phyloP scores from a whole-genome alignment of 2,797 vertebrate genomes.

The Apogon talboti region DNA sequence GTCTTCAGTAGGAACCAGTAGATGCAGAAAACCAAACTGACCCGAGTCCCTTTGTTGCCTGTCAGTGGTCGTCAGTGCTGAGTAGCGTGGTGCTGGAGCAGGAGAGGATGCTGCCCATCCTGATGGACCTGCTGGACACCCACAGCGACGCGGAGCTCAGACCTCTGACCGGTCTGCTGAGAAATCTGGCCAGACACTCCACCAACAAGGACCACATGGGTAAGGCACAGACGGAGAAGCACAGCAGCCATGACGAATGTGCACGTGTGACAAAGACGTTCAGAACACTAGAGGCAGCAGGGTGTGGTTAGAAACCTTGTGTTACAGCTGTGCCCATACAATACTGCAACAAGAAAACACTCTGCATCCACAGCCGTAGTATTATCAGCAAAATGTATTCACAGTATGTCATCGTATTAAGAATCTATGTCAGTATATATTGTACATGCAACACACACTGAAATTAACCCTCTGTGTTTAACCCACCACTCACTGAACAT shows the following conservation, averaged over 20 bases:
- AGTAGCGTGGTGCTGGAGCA: slow-evolving; percentile 91
- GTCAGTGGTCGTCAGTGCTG: slow-evolving; percentile 91
- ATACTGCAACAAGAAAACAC: no score
- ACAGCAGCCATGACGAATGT: neutral
- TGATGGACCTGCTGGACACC: slow-evolving; percentile 89
- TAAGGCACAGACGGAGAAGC: slow-evolving; percentile 72
- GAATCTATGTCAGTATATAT: no score
- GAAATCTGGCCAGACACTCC: slow-evolving; percentile 90
- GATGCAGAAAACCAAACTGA: neutral
- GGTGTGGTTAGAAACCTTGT: no score
- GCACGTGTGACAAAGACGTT: no score
- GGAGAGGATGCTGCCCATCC: slow-evolving; percentile 91
- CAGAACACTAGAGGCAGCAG: no score
- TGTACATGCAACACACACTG: no score
- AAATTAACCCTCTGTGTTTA: no score
- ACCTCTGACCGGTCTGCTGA: slow-evolving; percentile 91
- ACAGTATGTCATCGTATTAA: no score
- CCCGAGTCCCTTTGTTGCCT: neutral
- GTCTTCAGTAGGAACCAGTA: neutral
- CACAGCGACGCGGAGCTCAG: slow-evolving; percentile 88
- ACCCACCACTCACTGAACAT: no score
- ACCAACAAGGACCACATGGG: slow-evolving; percentile 93
- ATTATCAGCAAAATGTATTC: no score
- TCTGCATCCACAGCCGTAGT: no score
- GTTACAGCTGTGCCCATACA: no score